These are phyloP conservation scores for Bombycilla garrulus DNA, from an alignment of 2,113 vertebrate genomes.

Conservation along the genomic window DNA sequence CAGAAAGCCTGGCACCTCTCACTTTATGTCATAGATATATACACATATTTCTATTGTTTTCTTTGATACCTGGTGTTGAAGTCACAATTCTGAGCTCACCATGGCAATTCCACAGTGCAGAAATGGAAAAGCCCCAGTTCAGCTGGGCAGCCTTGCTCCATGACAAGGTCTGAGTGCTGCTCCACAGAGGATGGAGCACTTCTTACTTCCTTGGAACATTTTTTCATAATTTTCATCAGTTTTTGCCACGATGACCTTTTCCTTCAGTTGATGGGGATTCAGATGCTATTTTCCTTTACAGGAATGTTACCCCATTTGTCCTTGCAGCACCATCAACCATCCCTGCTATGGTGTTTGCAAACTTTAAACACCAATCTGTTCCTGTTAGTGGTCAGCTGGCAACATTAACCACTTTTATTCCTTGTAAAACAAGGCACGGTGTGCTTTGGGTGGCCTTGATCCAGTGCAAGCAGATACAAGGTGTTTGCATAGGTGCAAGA, in stretches of 20 bases:
- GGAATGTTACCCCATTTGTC: neutral
- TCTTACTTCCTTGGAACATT: neutral
- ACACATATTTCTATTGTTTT: neutral
- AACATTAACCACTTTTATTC: neutral
- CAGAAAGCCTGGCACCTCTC: neutral
- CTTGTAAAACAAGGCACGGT: neutral
- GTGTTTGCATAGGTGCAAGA: neutral
- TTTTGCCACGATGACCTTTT: neutral
- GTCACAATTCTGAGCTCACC: neutral
- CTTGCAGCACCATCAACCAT: neutral
- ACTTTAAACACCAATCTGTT: neutral
- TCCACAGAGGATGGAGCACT: accelerated
- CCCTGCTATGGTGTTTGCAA: neutral
- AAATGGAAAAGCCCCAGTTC: neutral
- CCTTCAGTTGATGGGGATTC: neutral
- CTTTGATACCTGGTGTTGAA: neutral
- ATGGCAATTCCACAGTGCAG: neutral
- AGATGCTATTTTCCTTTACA: neutral
- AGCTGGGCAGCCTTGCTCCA: neutral
- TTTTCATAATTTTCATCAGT: neutral
- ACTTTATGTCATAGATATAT: neutral
- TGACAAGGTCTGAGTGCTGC: neutral
- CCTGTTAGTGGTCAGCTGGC: neutral
- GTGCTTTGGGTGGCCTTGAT: neutral
- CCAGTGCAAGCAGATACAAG: neutral